Percentiles rank a stretch among this genome's conserved stretches.
Evolutionary conservation across 1,140 invertebrate genomes (phyloP).

Genomic region (Homalodisca vitripennis): DNA sequence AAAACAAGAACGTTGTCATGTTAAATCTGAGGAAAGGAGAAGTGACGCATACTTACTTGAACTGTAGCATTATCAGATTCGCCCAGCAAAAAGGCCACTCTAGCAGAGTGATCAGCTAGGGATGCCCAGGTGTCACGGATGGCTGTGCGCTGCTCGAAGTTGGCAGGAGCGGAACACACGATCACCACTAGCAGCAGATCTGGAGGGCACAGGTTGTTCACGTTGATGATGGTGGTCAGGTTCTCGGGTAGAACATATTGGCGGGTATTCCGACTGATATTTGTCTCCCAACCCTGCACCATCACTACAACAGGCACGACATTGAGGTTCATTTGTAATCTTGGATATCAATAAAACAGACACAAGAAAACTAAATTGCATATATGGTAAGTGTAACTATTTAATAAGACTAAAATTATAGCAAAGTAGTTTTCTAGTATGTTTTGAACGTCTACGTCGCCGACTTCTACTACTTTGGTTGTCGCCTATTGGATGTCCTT

Average conservation of each 20-base stretch:
- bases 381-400: not conserved
- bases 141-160: slow-evolving; percentile 63
- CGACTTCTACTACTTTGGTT: not conserved
- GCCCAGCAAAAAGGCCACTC: slow-evolving; percentile 57
- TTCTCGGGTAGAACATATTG: slow-evolving; percentile 69
- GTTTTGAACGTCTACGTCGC: not conserved
- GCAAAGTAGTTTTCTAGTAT: not conserved
- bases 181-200: slow-evolving; percentile 65
- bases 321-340: not conserved
- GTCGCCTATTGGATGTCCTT: not conserved
- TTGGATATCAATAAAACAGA: not conserved
- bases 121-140: slow-evolving; percentile 79
- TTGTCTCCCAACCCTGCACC: slow-evolving; percentile 63
- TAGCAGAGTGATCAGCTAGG: slow-evolving; percentile 43
- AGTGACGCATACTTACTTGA: slow-evolving; percentile 55
- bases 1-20: too few species aligned
- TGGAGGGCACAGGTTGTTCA: slow-evolving; percentile 55
- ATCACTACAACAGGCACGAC: slow-evolving; percentile 39
- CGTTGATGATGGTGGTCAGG: slow-evolving; percentile 64
- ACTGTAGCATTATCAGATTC: slow-evolving; percentile 54
- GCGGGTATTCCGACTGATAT: slow-evolving; percentile 67
- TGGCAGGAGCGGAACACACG: slow-evolving; percentile 67
- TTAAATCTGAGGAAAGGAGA: too few species aligned
- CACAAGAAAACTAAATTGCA: too few species aligned
- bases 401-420: not conserved